phyloP scores from a whole-genome alignment of 2,113 vertebrate genomes.

The Mionectes macconnelli region DNA sequence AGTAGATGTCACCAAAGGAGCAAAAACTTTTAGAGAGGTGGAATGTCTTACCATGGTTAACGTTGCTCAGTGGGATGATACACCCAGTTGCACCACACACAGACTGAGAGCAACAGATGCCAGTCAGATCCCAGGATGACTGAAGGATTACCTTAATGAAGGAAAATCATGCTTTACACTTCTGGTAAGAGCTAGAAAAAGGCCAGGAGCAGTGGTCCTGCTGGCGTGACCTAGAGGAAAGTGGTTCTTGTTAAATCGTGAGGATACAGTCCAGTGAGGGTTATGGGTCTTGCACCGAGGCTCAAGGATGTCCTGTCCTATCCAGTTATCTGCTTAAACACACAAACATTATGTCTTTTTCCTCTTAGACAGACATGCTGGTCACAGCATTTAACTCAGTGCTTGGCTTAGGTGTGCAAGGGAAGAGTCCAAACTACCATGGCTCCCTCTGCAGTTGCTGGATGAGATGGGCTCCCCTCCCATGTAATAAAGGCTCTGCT shows the following conservation, averaged over 20 bases:
- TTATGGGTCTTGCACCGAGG: neutral
- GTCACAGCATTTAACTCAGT: neutral
- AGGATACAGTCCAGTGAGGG: neutral
- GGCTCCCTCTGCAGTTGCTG: slow-evolving; percentile 16
- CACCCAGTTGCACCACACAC: neutral
- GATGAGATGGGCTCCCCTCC: neutral
- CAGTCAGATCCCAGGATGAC: neutral
- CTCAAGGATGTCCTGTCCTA: neutral
- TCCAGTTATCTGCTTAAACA: neutral
- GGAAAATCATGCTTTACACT: neutral
- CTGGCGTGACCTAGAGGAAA: neutral
- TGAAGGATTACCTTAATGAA: neutral
- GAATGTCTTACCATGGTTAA: neutral
- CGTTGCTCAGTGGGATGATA: neutral
- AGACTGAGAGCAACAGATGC: neutral
- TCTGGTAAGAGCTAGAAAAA: neutral
- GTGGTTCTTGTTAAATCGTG: neutral
- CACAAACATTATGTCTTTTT: neutral
- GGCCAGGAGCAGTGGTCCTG: neutral
- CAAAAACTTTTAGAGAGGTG: neutral
- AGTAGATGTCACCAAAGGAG: neutral
- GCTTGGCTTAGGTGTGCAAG: neutral
- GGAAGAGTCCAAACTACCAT: neutral
- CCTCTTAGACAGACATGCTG: neutral
- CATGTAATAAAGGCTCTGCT: neutral